phyloP scores from a whole-genome alignment of 2,888 invertebrate species.

The Cylloceria caligata region DNA sequence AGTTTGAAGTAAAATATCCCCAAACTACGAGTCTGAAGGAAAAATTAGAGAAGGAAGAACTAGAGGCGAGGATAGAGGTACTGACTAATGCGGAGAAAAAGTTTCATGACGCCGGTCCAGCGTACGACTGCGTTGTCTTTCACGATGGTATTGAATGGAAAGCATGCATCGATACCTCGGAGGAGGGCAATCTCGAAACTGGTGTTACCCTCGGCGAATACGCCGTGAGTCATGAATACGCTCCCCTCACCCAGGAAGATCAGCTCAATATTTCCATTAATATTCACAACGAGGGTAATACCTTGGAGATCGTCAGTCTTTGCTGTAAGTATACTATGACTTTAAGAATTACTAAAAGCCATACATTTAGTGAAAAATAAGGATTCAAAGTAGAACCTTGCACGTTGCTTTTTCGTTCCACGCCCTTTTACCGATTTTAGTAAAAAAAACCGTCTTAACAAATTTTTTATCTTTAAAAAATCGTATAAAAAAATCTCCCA shows the following conservation, averaged over 20 bases:
- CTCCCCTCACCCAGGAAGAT: conserved; percentile 91
- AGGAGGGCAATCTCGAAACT: conserved; percentile 91
- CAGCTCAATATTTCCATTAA: conserved; percentile 96
- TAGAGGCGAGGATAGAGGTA: conserved; percentile 94
- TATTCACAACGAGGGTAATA: conserved; percentile 95
- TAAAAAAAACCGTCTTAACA: no score
- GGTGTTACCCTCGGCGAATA: conserved; percentile 94
- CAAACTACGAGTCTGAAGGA: conserved; percentile 88
- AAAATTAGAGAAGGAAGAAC: conserved; percentile 94
- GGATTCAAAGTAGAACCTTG: no score
- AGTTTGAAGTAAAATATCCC: conserved; percentile 90
- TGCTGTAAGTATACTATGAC: conserved; percentile 94
- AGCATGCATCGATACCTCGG: conserved; percentile 94
- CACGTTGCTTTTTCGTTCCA: no score
- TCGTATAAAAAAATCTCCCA: no score
- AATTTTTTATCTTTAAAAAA: no score
- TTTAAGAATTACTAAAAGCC: no score
- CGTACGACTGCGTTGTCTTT: conserved; percentile 97
- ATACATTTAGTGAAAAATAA: no score
- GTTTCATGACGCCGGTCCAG: conserved; percentile 93
- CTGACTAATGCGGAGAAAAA: conserved; percentile 94
- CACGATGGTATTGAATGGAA: conserved; percentile 97
- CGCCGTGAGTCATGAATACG: conserved; percentile 91
- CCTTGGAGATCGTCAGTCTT: conserved; percentile 96
- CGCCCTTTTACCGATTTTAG: no score